Conservation (phyloP, 2,797 vertebrate species). For the Tarsius wallacei region DNA sequence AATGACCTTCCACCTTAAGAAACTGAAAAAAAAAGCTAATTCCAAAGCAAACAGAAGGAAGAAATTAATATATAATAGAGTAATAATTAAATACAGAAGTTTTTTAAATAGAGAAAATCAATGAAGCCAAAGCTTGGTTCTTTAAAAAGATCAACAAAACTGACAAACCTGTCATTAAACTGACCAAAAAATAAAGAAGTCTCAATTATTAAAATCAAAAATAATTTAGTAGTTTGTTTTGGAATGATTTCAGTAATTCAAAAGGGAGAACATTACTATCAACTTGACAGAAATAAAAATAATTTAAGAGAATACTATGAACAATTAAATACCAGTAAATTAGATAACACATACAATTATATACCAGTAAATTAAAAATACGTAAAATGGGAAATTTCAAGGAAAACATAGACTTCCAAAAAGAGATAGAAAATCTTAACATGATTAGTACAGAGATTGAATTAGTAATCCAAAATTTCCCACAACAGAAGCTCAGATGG, state of each 20-base stretch:
- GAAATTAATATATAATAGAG: not conserved
- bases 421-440: slow-evolving; percentile 29
- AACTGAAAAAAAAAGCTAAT: not conserved
- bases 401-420: not conserved
- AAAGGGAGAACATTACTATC: not conserved
- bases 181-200: slow-evolving; percentile 32
- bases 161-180: not conserved
- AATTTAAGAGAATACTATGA: not conserved
- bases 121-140: not conserved
- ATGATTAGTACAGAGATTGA: not conserved
- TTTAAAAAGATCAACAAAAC: not conserved
- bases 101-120: not conserved
- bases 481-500: not conserved
- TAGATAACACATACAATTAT: not conserved
- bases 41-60: not conserved
- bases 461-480: not conserved
- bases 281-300: not conserved
- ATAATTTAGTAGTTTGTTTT: not conserved
- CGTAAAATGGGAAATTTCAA: not conserved
- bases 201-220: slow-evolving; percentile 24
- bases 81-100: not conserved
- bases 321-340: not conserved
- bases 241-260: not conserved
- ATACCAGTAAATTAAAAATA: not conserved
- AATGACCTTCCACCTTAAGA: not conserved